phyloP scores from a whole-genome alignment of 2,888 invertebrate genomes.

The Mythimna impura region DNA sequence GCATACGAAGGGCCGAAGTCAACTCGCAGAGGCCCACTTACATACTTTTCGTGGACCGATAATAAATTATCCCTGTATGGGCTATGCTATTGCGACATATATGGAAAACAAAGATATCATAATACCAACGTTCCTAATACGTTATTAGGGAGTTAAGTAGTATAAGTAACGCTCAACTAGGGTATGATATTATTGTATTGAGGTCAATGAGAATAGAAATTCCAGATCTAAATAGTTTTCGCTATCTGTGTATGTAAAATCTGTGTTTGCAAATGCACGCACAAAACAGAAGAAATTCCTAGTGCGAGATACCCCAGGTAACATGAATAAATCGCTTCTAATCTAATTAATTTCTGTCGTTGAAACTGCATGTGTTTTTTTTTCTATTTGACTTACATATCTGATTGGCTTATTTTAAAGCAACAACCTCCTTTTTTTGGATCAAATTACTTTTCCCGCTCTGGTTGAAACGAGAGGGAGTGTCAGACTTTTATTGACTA shows the following conservation, averaged over 20 bases:
- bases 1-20: too few species aligned
- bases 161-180: background rate
- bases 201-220: background rate
- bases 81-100: too few species aligned
- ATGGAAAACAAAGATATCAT: background rate
- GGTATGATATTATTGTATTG: background rate
- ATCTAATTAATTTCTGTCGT: background rate
- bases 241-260: background rate
- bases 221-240: conserved; percentile 1
- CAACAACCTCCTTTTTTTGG: too few species aligned
- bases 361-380: too few species aligned
- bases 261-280: background rate
- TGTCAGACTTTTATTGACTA: too few species aligned
- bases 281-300: background rate
- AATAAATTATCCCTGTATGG: too few species aligned
- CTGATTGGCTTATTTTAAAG: background rate
- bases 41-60: too few species aligned
- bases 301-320: background rate
- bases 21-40: too few species aligned
- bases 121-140: too few species aligned
- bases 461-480: too few species aligned
- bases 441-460: too few species aligned
- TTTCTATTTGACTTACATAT: background rate
- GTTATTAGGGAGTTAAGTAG: background rate
- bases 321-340: background rate